Evolutionary conservation across 2,797 vertebrate species (phyloP).

Genomic region (Neoniphon sammara): DNA sequence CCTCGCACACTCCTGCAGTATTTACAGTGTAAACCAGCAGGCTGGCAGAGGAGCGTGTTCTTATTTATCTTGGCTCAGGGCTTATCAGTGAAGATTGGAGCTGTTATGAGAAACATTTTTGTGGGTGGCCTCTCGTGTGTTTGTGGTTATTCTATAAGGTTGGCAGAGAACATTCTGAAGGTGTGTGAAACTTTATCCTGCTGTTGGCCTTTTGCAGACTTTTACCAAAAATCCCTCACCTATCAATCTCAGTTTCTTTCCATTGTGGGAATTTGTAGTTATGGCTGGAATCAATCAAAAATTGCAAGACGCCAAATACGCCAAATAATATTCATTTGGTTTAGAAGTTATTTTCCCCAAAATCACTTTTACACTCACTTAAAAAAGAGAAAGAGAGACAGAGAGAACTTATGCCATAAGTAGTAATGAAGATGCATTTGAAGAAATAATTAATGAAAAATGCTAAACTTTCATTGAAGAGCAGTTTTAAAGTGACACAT

Average conservation of each 20-base stretch:
- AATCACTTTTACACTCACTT: too few species aligned
- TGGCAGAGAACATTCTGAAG: slow-evolving; percentile 46
- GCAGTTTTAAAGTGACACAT: too few species aligned
- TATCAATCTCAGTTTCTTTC: neutral
- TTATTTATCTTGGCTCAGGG: slow-evolving; percentile 80
- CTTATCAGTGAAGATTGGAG: slow-evolving; percentile 79
- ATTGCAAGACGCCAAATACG: neutral
- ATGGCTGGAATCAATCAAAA: neutral
- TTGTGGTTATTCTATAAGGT: slow-evolving; percentile 55
- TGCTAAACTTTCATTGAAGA: too few species aligned
- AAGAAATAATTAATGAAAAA: too few species aligned
- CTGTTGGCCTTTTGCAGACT: slow-evolving; percentile 4
- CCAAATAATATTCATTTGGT: too few species aligned
- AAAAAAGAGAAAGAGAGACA: too few species aligned
- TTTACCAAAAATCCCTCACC: neutral
- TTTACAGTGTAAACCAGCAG: slow-evolving; percentile 73
- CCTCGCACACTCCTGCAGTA: slow-evolving; percentile 65
- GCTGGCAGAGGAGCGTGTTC: slow-evolving; percentile 74
- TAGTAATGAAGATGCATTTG: too few species aligned
- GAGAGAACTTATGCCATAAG: too few species aligned
- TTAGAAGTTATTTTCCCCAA: too few species aligned
- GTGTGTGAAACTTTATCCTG: slow-evolving; percentile 37
- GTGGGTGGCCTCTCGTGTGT: slow-evolving; percentile 76
- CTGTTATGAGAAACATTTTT: slow-evolving; percentile 80
- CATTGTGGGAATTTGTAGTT: neutral